Conservation (phyloP, 2,888 invertebrate genomes). For the Alentia gelatinosa region DNA sequence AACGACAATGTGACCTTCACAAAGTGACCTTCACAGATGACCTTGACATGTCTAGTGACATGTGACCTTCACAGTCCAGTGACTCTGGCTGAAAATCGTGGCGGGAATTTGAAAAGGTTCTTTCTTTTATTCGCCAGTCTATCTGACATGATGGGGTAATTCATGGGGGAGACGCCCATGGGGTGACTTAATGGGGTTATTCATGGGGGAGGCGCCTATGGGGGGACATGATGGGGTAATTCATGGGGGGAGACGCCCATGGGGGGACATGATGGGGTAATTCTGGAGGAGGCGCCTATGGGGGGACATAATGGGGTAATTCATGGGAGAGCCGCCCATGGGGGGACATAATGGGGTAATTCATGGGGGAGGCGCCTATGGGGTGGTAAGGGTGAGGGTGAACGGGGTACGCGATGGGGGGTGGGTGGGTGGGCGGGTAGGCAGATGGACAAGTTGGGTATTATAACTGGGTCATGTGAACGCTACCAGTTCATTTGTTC, state of each 20-base stretch:
- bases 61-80: not conserved
- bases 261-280: constrained; percentile 2
- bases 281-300: not conserved
- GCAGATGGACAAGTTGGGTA: too few relatives aligned
- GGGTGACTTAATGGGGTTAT: too few relatives aligned
- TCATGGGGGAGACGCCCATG: not conserved
- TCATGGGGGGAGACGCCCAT: too few relatives aligned
- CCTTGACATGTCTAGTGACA: not conserved
- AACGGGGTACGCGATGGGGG: too few relatives aligned
- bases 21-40: not conserved
- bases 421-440: not conserved
- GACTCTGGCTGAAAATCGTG: not conserved
- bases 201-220: not conserved
- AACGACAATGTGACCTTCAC: too few relatives aligned
- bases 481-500: too few relatives aligned
- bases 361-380: not conserved
- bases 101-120: not conserved
- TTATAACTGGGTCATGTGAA: too few relatives aligned
- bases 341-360: not conserved
- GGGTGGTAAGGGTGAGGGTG: not conserved
- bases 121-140: not conserved
- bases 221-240: too few relatives aligned
- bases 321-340: not conserved
- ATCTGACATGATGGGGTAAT: not conserved
- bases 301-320: not conserved